These are phyloP conservation scores for Madoqua kirkii DNA, from an alignment of 2,113 vertebrate genomes.

Conservation along the genomic window DNA sequence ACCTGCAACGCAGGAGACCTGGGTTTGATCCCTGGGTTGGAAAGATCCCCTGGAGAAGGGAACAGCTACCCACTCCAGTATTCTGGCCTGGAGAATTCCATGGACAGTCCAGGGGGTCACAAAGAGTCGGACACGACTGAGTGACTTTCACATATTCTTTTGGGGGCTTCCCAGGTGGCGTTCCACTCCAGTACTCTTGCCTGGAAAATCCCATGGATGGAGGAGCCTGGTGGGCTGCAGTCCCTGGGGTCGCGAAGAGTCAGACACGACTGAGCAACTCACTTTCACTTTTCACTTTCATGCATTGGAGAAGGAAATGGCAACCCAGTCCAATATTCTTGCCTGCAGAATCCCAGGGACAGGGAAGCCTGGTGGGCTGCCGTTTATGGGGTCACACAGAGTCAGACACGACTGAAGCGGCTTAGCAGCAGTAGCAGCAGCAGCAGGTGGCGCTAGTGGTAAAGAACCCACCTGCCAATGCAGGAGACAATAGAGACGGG, in stretches of 20 bases:
- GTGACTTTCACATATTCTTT: too few relatives aligned
- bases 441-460: not conserved
- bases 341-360: not conserved
- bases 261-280: too few relatives aligned
- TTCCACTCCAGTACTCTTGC: not conserved
- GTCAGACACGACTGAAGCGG: not conserved
- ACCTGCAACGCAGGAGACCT: not conserved
- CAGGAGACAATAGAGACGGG: not conserved
- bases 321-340: not conserved
- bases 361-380: too few relatives aligned
- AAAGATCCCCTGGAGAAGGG: not conserved
- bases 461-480: not conserved
- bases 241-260: too few relatives aligned
- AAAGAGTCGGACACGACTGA: too few relatives aligned
- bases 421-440: too few relatives aligned
- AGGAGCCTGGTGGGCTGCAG: too few relatives aligned
- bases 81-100: not conserved
- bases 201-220: too few relatives aligned
- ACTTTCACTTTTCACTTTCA: too few relatives aligned
- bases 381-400: not conserved
- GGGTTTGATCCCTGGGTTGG: not conserved
- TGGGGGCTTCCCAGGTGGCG: not conserved
- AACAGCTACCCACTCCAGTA: not conserved
- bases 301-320: too few relatives aligned
- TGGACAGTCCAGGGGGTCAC: not conserved